These are phyloP conservation scores for Neoascia interrupta DNA, from an alignment of 2,888 invertebrate genomes.

Conservation along the genomic window DNA sequence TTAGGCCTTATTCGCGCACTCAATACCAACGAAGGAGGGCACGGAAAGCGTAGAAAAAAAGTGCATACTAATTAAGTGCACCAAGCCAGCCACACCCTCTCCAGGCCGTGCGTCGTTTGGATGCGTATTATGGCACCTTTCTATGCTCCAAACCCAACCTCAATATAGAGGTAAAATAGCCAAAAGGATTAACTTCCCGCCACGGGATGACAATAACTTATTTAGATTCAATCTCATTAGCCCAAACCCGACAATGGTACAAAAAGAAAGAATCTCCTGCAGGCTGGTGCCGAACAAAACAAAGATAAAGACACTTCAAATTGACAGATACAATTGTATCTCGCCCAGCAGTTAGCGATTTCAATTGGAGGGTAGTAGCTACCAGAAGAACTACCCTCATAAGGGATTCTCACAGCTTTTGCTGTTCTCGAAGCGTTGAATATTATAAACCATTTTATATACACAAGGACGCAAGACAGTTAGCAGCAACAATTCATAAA, in stretches of 20 bases:
- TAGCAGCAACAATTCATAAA: slow-evolving; percentile 64
- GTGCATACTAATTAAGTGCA: slow-evolving; percentile 66
- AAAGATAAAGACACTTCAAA: slow-evolving; percentile 65
- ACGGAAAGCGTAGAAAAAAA: slow-evolving; percentile 34
- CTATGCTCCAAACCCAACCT: neutral
- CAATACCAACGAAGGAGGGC: slow-evolving; percentile 26
- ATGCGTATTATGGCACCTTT: slow-evolving; percentile 58
- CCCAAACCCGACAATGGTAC: neutral
- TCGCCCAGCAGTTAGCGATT: slow-evolving; percentile 44
- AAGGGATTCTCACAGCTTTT: slow-evolving; percentile 61
- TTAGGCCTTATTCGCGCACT: slow-evolving; percentile 52
- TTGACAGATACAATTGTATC: slow-evolving; percentile 66
- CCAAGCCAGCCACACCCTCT: slow-evolving; percentile 63
- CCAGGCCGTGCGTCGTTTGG: slow-evolving; percentile 21
- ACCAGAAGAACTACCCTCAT: slow-evolving; percentile 50
- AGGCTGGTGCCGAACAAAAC: slow-evolving; percentile 33
- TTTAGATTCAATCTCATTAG: slow-evolving; percentile 65
- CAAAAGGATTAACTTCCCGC: slow-evolving; percentile 63
- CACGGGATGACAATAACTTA: slow-evolving; percentile 47
- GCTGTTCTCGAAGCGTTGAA: slow-evolving; percentile 43
- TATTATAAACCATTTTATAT: slow-evolving; percentile 44
- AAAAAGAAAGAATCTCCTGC: slow-evolving; percentile 8
- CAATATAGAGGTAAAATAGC: slow-evolving; percentile 29
- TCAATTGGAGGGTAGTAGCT: slow-evolving; percentile 7
- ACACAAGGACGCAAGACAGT: slow-evolving; percentile 41